Conservation (phyloP, 2,888 invertebrate genomes). For the Heteromyza rotundicornis region DNA sequence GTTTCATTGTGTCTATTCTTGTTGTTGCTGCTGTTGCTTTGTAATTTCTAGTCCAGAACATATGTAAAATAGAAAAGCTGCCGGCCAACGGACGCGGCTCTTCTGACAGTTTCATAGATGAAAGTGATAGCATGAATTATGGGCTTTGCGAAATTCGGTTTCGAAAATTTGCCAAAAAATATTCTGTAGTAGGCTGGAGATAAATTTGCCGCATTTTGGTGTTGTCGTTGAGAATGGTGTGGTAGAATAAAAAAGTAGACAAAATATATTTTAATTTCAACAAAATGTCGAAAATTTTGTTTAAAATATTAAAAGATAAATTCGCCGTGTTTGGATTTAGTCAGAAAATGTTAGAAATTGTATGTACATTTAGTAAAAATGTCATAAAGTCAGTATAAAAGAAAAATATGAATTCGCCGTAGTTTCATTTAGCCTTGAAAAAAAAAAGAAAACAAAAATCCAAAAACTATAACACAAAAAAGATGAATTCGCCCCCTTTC, state of each 20-base stretch:
- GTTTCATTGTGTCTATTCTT: not conserved
- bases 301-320: constrained; percentile 15
- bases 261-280: too few species aligned
- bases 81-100: not conserved
- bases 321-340: constrained; percentile 9
- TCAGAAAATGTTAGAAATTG: constrained; percentile 11
- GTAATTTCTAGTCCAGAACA: not conserved
- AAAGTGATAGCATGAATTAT: constrained; percentile 32
- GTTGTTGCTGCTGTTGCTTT: not conserved
- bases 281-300: not conserved
- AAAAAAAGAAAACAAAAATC: too few species aligned
- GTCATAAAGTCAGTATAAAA: not conserved
- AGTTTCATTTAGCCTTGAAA: too few species aligned
- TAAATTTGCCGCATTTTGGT: too few species aligned
- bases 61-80: not conserved
- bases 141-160: constrained; percentile 1
- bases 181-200: too few species aligned
- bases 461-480: too few species aligned
- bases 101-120: constrained; percentile 24
- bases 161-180: not conserved
- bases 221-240: too few species aligned
- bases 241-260: too few species aligned
- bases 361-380: constrained; percentile 6
- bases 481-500: too few species aligned
- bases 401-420: constrained; percentile 3